Percentiles rank a stretch among this genome's conserved stretches.
These are phyloP conservation scores for Etia nguti DNA, from an alignment of 2,113 vertebrate species.

Conservation along the genomic window DNA sequence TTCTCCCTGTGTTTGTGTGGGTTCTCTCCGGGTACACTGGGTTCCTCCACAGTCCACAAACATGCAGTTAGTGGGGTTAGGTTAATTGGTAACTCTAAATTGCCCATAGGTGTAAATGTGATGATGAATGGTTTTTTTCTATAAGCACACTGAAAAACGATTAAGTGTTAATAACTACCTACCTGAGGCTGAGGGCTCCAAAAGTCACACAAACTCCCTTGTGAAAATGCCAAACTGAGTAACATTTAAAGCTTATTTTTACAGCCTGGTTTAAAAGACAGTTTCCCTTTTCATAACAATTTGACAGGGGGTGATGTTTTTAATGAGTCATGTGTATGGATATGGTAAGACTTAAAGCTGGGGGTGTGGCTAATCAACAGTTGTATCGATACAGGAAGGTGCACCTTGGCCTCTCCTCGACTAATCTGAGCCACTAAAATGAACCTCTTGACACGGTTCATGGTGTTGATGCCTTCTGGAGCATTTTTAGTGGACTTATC, in stretches of 20 bases:
- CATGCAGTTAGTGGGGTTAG: no score
- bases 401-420: rapidly evolving
- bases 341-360: background rate
- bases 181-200: no score
- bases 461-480: background rate
- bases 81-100: no score
- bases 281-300: background rate
- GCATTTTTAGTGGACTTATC: background rate
- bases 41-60: no score
- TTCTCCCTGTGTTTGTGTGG: no score
- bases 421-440: background rate
- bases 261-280: background rate
- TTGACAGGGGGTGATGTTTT: background rate
- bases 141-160: no score
- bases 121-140: no score
- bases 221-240: no score
- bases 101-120: no score
- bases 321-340: background rate
- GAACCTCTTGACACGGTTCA: background rate
- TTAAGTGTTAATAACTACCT: no score
- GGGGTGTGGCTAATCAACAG: background rate
- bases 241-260: background rate
- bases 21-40: no score
- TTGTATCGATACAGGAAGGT: background rate
- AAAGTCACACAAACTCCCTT: no score